phyloP scores from a whole-genome alignment of 2,797 vertebrate genomes.

The Acipenser transmontanus region DNA sequence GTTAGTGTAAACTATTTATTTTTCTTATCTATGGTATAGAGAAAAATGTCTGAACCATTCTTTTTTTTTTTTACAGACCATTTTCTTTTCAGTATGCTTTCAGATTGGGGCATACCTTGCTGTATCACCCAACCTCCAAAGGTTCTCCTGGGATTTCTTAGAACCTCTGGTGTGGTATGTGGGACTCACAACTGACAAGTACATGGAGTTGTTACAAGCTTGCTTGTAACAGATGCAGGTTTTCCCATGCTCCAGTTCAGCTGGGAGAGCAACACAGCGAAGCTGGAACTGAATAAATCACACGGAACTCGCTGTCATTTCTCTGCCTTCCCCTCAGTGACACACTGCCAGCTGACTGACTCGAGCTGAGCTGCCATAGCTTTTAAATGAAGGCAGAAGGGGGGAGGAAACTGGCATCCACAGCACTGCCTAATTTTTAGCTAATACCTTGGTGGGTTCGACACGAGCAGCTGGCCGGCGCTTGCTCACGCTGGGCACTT shows the following conservation, averaged over 20 bases:
- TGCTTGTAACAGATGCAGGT: constrained; percentile 74
- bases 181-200: constrained; percentile 26
- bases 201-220: constrained; percentile 38
- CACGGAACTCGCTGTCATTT: constrained; percentile 67
- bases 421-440: constrained; percentile 64
- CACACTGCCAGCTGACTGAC: constrained; percentile 45
- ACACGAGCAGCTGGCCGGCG: constrained; percentile 64
- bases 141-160: constrained; percentile 13
- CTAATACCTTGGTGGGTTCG: constrained; percentile 67
- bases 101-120: no score
- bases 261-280: constrained; percentile 52
- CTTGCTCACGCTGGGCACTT: constrained; percentile 51
- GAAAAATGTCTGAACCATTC: no score
- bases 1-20: no score
- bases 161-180: constrained; percentile 14
- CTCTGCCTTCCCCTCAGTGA: constrained; percentile 54
- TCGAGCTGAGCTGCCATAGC: constrained; percentile 39
- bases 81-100: no score
- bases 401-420: constrained; percentile 45
- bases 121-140: no score
- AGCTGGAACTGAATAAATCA: constrained; percentile 73
- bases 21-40: no score
- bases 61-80: no score
- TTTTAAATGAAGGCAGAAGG: constrained; percentile 61
- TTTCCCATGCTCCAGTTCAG: constrained; percentile 65